Conservation (phyloP, 2,797 vertebrate species). For the Hemibagrus guttatus region DNA sequence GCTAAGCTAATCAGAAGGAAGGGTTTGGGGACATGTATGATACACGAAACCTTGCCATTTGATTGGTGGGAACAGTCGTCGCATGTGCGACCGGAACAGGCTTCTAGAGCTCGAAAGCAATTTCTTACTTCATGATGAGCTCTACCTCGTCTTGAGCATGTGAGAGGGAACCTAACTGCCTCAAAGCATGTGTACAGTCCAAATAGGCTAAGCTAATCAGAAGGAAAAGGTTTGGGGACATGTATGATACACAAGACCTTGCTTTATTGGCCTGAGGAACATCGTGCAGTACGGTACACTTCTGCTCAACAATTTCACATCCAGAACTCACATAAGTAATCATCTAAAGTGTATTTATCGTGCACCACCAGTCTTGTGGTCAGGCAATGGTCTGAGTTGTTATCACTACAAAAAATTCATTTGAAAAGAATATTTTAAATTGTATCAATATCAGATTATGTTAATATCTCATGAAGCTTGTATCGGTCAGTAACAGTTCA, state of each 20-base stretch:
- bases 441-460: background rate
- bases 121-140: background rate
- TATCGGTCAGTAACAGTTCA: background rate
- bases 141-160: background rate
- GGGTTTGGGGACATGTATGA: background rate
- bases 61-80: no score
- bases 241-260: background rate
- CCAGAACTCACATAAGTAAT: background rate
- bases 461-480: background rate
- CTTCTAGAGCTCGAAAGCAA: no score
- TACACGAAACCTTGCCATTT: no score
- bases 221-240: background rate
- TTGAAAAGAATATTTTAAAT: background rate
- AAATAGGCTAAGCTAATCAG: background rate
- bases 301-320: background rate
- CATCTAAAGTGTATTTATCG: background rate
- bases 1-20: background rate
- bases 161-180: background rate
- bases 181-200: background rate
- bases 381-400: background rate
- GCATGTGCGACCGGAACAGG: no score
- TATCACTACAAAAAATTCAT: background rate
- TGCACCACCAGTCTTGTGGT: background rate
- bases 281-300: background rate
- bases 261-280: background rate